These are phyloP conservation scores for Leptinotarsa lineolata DNA, from an alignment of 1,140 invertebrate species.

Conservation along the genomic window DNA sequence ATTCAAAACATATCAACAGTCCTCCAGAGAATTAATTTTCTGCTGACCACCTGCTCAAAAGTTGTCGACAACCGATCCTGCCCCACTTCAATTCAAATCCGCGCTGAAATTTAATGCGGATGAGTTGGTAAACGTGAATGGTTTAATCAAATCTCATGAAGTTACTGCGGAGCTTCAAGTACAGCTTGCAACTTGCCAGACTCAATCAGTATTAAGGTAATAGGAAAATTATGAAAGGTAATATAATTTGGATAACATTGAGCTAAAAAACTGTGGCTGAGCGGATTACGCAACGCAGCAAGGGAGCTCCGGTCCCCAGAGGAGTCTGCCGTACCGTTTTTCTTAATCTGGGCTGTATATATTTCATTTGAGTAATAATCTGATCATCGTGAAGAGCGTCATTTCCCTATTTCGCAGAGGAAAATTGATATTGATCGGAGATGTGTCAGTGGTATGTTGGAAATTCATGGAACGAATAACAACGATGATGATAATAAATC, in stretches of 20 bases:
- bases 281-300: conserved; percentile 3
- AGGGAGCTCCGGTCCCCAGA: not conserved
- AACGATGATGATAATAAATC: too few species aligned
- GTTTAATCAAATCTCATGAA: conserved; percentile 7
- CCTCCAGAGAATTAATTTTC: too few species aligned
- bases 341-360: conserved; percentile 5
- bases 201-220: conserved; percentile 7
- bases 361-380: conserved; percentile 8
- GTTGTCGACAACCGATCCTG: not conserved
- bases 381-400: not conserved
- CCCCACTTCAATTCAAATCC: conserved; percentile 5
- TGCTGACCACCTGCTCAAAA: not conserved
- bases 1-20: too few species aligned
- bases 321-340: not conserved
- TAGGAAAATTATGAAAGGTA: conserved; percentile 8
- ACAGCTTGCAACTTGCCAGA: not conserved
- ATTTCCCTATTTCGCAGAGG: not conserved
- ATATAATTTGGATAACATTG: conserved; percentile 6
- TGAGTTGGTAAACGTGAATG: not conserved
- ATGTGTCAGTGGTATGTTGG: too few species aligned
- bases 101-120: not conserved
- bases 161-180: not conserved
- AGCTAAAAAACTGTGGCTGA: conserved; percentile 8
- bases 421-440: too few species aligned
- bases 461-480: too few species aligned